A percentile compares a stretch with the other conserved stretches of the same genome.
phyloP scores from a whole-genome alignment of 2,797 vertebrate genomes.

The Ptychobarbus kaznakovi region DNA sequence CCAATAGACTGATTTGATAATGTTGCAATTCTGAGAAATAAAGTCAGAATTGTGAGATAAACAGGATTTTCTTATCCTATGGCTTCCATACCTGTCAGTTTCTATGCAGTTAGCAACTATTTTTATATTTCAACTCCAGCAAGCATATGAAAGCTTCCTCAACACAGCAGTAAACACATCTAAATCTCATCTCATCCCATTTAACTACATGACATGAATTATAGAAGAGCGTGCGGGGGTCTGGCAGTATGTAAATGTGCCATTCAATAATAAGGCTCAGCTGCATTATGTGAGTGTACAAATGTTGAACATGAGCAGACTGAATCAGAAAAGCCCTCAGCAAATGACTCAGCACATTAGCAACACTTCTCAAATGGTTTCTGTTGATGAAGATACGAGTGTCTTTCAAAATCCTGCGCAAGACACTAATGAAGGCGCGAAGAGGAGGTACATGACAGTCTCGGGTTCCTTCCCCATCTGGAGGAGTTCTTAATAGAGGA shows the following conservation, averaged over 20 bases:
- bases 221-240: neutral
- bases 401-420: neutral
- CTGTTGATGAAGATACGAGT: constrained; percentile 28
- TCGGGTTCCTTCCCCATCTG: constrained; percentile 12
- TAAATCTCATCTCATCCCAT: constrained; percentile 20
- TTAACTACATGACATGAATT: constrained; percentile 39
- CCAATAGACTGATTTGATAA: neutral
- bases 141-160: neutral
- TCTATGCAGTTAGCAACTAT: neutral
- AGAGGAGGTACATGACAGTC: constrained; percentile 25
- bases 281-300: constrained; percentile 18
- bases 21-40: neutral
- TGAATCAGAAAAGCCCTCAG: constrained; percentile 16
- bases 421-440: constrained; percentile 39
- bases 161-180: neutral
- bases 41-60: neutral
- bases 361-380: constrained; percentile 21
- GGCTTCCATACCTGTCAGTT: neutral
- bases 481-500: constrained; percentile 30
- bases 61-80: neutral
- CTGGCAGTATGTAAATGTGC: constrained; percentile 30
- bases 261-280: constrained; percentile 27
- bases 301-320: constrained; percentile 27
- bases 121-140: neutral
- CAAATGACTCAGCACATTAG: constrained; percentile 25